phyloP scores from a whole-genome alignment of 2,113 vertebrate species.

The Istiophorus platypterus region DNA sequence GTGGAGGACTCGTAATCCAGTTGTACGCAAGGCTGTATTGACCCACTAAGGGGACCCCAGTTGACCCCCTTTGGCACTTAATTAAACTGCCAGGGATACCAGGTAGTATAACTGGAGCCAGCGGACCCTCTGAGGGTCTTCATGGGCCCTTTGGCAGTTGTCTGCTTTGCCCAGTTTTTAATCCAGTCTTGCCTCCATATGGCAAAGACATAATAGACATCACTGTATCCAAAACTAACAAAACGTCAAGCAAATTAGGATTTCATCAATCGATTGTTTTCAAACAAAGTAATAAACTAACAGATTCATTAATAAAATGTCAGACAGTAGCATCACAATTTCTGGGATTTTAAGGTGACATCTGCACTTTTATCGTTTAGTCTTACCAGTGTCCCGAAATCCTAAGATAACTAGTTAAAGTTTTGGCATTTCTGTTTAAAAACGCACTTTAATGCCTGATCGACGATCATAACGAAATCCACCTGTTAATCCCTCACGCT shows the following conservation, averaged over 20 bases:
- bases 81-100: too few relatives aligned
- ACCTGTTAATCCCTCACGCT: too few relatives aligned
- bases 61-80: too few relatives aligned
- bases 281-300: too few relatives aligned
- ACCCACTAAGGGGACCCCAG: background rate
- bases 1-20: background rate
- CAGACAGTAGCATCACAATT: too few relatives aligned
- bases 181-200: background rate
- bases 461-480: too few relatives aligned
- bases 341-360: background rate
- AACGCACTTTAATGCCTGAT: too few relatives aligned
- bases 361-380: background rate
- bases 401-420: background rate
- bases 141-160: background rate
- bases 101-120: background rate
- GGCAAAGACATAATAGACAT: background rate
- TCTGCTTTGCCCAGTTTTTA: background rate
- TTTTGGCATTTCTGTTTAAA: too few relatives aligned
- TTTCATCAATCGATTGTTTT: too few relatives aligned
- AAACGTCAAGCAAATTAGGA: too few relatives aligned
- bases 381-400: background rate
- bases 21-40: background rate
- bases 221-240: too few relatives aligned
- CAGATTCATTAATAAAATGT: too few relatives aligned
- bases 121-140: background rate